Evolutionary conservation across 2,888 invertebrate species (phyloP).

Genomic region (Tortricodes alternella): DNA sequence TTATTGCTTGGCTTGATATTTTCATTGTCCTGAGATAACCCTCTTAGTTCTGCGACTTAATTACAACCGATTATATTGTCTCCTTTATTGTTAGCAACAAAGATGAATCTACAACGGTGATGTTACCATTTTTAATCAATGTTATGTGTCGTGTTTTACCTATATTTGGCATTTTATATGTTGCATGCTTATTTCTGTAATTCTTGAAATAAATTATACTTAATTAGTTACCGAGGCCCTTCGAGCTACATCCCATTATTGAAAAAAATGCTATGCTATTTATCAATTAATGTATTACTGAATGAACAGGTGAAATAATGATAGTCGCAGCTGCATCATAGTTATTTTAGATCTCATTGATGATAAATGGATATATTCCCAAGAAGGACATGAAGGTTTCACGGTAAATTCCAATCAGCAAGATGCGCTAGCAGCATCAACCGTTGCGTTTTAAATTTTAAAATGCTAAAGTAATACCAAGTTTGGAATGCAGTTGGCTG

Average conservation of each 20-base stretch:
- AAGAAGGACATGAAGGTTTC: background rate
- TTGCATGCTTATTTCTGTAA: no score
- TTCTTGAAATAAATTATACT: no score
- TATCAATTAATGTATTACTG: no score
- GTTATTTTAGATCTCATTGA: background rate
- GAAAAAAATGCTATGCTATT: no score
- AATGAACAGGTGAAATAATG: background rate
- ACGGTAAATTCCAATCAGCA: background rate
- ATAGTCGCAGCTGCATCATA: background rate
- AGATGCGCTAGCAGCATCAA: background rate
- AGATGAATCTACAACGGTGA: no score
- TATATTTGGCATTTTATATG: no score
- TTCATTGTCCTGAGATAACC: conserved; percentile 5
- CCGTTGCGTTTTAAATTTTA: background rate
- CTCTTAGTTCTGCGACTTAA: background rate
- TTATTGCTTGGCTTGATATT: background rate
- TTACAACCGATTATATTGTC: background rate
- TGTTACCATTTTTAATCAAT: no score
- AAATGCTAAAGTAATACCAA: background rate
- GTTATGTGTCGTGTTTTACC: no score
- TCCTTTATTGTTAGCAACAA: background rate
- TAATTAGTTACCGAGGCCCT: no score
- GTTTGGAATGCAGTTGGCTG: background rate
- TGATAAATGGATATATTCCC: background rate
- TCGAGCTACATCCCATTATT: no score